Conservation (phyloP, 2,888 invertebrate species). For the Yponomeuta evonymella region DNA sequence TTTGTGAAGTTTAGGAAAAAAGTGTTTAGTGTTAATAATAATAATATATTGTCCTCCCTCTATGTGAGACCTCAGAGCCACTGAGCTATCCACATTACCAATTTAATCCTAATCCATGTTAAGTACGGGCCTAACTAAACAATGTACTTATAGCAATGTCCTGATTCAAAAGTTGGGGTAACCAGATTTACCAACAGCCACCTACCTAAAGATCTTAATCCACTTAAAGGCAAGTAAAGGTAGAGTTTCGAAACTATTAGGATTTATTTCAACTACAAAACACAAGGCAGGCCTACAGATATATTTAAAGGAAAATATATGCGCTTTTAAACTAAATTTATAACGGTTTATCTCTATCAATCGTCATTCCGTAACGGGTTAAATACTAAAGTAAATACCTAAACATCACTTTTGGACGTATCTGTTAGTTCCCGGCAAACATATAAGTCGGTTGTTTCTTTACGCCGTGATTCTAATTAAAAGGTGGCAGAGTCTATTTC, state of each 20-base stretch:
- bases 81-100: too few relatives aligned
- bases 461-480: background rate
- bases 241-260: background rate
- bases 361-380: conserved; percentile 23
- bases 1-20: too few relatives aligned
- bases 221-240: background rate
- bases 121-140: too few relatives aligned
- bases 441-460: background rate
- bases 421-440: conserved; percentile 23
- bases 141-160: too few relatives aligned
- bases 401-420: conserved; percentile 45
- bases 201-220: too few relatives aligned
- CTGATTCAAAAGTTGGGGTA: too few relatives aligned
- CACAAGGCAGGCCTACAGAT: background rate
- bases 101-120: too few relatives aligned
- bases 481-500: background rate
- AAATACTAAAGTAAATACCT: conserved; percentile 7
- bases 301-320: conserved; percentile 4
- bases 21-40: too few relatives aligned
- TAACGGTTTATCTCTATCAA: conserved; percentile 43
- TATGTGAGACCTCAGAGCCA: too few relatives aligned
- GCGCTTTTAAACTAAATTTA: conserved; percentile 7
- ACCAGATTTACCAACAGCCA: too few relatives aligned
- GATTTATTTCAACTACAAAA: background rate
- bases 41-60: too few relatives aligned